phyloP scores from a whole-genome alignment of 2,888 invertebrate species.

The Aporophyla nigra region DNA sequence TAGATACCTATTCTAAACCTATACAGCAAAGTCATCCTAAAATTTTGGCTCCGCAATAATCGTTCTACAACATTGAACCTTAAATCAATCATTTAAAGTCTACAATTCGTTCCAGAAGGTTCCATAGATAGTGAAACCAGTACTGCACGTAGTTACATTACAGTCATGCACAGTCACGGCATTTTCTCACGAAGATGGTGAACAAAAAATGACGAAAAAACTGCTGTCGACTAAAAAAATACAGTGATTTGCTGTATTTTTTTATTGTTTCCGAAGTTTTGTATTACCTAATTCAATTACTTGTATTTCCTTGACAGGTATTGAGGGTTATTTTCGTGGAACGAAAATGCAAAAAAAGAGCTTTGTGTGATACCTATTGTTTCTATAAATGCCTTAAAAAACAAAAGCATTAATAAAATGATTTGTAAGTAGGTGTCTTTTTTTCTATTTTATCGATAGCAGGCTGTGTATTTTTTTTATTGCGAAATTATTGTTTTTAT shows the following conservation, averaged over 20 bases:
- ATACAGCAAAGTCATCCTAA: constrained; percentile 37
- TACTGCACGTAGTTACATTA: constrained; percentile 50
- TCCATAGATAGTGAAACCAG: constrained; percentile 34
- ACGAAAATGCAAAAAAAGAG: background rate
- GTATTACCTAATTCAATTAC: constrained; percentile 71
- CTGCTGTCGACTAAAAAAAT: constrained; percentile 48
- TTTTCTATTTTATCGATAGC: background rate
- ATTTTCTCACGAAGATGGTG: constrained; percentile 74
- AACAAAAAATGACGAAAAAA: constrained; percentile 61
- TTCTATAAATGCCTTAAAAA: background rate
- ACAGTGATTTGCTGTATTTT: constrained; percentile 73
- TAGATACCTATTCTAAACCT: constrained; percentile 26
- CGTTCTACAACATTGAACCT: constrained; percentile 42
- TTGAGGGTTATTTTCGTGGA: constrained; percentile 52
- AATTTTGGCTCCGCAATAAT: constrained; percentile 1
- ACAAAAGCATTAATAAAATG: background rate
- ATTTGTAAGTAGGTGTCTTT: background rate
- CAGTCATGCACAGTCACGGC: constrained; percentile 65
- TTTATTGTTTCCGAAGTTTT: constrained; percentile 64
- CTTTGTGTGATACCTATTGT: background rate
- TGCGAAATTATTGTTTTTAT: background rate
- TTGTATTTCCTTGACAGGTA: constrained; percentile 60
- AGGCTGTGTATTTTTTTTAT: background rate
- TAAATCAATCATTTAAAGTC: constrained; percentile 9
- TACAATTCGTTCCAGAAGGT: constrained; percentile 29